Evolutionary conservation across 2,113 vertebrate genomes (phyloP), one percentile per base, ranked within the genome.

Genomic region (Solea senegalensis): DNA sequence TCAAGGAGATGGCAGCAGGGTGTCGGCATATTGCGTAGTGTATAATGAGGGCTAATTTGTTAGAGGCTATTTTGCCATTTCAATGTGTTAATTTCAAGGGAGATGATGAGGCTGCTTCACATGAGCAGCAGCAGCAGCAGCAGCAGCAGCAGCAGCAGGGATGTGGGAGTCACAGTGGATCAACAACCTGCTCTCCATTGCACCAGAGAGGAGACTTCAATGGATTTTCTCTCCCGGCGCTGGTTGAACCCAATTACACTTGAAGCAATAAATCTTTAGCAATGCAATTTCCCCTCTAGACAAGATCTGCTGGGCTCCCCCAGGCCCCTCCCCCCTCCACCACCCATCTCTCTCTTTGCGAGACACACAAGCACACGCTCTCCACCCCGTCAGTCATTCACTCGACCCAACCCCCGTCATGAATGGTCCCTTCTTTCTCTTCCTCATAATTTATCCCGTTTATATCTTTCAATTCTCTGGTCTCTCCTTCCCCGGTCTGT

Each of bases 171-270:
- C 61, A 45, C 60, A 44, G 76, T 49, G 55, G 72, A 78, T 72
- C 75, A 73, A 76, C 84, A 71, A 53, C 41, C 45, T 49, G 75
- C 75, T 85, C 78, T 69, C 71, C 34, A 40, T 63, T 57, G 69
- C 76, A 73, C 68, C 40, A 51, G 60, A 54, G 73, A 79, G 72
- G 54, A 86, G 86, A 68, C 88, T 88, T 85, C 72, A 63, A 87
- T 91, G 83, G 89, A 88, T 92, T 93, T 91, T 89, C 86, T 92
- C 85, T 81, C 86, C 74, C 73, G 86, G 85, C 26, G 75, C 80
- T 83, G 87, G 89, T 91, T 93, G 91, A 93, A 92, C 91, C 89
- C 91, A 92, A 93, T 94, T 93, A 93, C 88, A 91, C 88, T 88
- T 81, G 74, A 88, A 90, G 90, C 92, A 90, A 92, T 93, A 93